phyloP scores from a whole-genome alignment of 2,888 invertebrate genomes.

The Polydesmus complanatus region DNA sequence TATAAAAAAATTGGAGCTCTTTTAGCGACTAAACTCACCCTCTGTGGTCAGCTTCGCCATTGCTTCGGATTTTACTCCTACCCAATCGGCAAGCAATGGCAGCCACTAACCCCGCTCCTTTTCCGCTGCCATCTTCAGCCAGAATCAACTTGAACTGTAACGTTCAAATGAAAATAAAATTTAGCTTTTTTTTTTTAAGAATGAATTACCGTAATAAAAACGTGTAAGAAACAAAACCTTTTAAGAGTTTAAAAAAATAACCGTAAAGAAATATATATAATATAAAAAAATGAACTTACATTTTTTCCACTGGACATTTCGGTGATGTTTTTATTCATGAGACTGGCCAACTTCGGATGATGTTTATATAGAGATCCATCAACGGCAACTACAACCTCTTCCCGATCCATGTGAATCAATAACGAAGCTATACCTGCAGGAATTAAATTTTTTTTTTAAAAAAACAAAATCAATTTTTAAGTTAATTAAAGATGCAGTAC shows the following conservation, averaged over 20 bases:
- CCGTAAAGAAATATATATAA: not conserved
- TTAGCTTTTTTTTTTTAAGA: not conserved
- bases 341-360: conserved; percentile 52
- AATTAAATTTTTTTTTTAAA: not conserved
- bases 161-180: conserved; percentile 17
- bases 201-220: not conserved
- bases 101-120: conserved; percentile 62
- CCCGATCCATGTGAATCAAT: conserved; percentile 47
- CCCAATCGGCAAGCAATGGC: conserved; percentile 49
- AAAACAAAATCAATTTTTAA: too few relatives aligned
- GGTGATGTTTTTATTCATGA: conserved; percentile 47
- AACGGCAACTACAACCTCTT: conserved; percentile 51
- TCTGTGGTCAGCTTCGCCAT: too few relatives aligned
- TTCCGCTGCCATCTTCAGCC: conserved; percentile 68
- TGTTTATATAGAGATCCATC: conserved; percentile 64
- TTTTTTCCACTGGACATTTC: conserved; percentile 36
- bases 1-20: too few relatives aligned
- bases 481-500: conserved; percentile 25
- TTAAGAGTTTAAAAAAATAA: not conserved
- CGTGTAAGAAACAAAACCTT: not conserved
- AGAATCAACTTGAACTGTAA: conserved; percentile 49
- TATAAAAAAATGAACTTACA: not conserved
- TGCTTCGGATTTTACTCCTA: too few relatives aligned
- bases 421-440: conserved; percentile 47
- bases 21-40: too few relatives aligned